Evolutionary conservation across 1,140 invertebrate genomes (phyloP), one percentile per base, ranked within the genome.

Genomic region (Drosophila melanica): DNA sequence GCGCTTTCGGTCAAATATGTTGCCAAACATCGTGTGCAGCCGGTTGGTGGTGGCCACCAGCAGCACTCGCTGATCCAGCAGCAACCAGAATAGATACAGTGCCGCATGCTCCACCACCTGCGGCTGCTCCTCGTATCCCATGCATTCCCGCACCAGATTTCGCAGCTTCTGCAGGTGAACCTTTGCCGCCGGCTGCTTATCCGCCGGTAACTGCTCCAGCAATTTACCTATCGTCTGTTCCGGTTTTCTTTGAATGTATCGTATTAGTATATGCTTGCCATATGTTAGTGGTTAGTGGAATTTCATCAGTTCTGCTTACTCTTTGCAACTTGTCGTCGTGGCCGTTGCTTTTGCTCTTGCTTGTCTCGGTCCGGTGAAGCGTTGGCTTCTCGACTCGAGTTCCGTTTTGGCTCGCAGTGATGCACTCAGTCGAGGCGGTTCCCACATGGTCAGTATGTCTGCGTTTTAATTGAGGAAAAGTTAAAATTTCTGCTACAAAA

Each of bases 111-210:
- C 90, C 6, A 91, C 90, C 45, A 91, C 90, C 60, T 91, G 68
- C 44, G 90, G 90, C 71, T 91, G 77, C 57, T 91, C 90, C 60
- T 91, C 90, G 51, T 91, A 91, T 20, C 90, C 90, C 90, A 91
- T 90, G 51, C 79, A 90, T 55, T 91, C 90, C 68, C 86, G 82
- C 2, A 91, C 90, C 3, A 91, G 33, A 51, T 90, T 91, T 8
- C 90, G 80, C 44, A 91, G 59, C 41, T 91, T 91, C 7, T 91
- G 77, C 12, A 91, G 60, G 10, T 91, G 80, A 33, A 89, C 79
- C 50, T 91, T 91, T 1, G 47, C 67, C 12, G 59, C 68, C 11
- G 87, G 78, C 51, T 89, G 82, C n/a, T 89, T 90, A 0, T 33
- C 68, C 0, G 58, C 0, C 6, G 90, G 86, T 16, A 91, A 37